Conservation (phyloP, 2,888 invertebrate genomes). For the Troides helena region DNA sequence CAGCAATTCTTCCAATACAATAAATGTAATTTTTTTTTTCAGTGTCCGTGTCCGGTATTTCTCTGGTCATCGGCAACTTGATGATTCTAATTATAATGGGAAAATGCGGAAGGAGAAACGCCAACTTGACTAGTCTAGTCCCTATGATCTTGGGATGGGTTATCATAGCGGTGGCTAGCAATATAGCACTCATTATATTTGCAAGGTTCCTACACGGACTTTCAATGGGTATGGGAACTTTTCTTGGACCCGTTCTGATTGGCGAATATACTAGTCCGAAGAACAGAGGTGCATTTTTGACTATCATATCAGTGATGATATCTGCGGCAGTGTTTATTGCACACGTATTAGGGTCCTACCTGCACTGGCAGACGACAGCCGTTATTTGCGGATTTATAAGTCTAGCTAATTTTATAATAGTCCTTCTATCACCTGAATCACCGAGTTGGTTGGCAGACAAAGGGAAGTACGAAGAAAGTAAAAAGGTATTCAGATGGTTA, state of each 20-base stretch:
- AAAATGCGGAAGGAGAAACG: slow-evolving; percentile 73
- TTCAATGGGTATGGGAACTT: slow-evolving; percentile 64
- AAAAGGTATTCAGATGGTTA: slow-evolving; percentile 70
- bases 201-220: slow-evolving; percentile 50
- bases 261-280: slow-evolving; percentile 74
- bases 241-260: slow-evolving; percentile 63
- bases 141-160: slow-evolving; percentile 75
- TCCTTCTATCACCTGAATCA: slow-evolving; percentile 68
- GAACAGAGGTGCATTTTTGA: slow-evolving; percentile 77
- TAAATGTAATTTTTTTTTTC: slow-evolving; percentile 36
- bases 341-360: slow-evolving; percentile 76
- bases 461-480: slow-evolving; percentile 67
- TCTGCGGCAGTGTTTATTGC: slow-evolving; percentile 77
- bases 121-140: slow-evolving; percentile 66
- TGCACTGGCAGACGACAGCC: slow-evolving; percentile 70
- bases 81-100: slow-evolving; percentile 70
- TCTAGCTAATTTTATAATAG: slow-evolving; percentile 47
- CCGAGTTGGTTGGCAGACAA: slow-evolving; percentile 79
- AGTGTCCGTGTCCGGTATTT: slow-evolving; percentile 59
- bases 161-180: slow-evolving; percentile 52
- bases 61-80: slow-evolving; percentile 56
- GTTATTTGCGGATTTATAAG: slow-evolving; percentile 58
- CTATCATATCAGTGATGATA: slow-evolving; percentile 76
- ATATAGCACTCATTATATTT: slow-evolving; percentile 46
- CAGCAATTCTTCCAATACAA: too few relatives aligned